Evolutionary conservation across 2,113 vertebrate species (phyloP).

Genomic region (Phasianus colchicus): DNA sequence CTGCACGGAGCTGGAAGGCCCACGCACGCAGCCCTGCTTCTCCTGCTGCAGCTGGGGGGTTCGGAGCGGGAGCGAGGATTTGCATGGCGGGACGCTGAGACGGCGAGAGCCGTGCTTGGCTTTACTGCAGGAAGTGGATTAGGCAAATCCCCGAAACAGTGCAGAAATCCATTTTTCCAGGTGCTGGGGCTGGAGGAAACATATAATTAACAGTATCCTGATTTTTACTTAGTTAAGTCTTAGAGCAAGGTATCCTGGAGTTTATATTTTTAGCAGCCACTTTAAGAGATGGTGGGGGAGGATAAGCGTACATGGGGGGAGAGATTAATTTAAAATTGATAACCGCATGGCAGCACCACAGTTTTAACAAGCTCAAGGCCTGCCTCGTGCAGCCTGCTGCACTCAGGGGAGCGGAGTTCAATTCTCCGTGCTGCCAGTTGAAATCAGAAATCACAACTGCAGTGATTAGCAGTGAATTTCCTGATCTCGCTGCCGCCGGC

Average conservation of each 20-base stretch:
- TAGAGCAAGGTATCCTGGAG: conserved; percentile 75
- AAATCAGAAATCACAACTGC: conserved; percentile 87
- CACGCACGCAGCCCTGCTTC: not conserved
- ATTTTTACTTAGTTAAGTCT: conserved; percentile 75
- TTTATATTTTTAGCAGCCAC: conserved; percentile 83
- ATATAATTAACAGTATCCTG: conserved; percentile 72
- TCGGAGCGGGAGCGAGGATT: not conserved
- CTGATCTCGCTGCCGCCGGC: conserved; percentile 76
- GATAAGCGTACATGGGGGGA: conserved; percentile 56
- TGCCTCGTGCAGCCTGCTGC: conserved; percentile 71
- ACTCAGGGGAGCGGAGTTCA: conserved; percentile 80
- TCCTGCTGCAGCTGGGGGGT: not conserved
- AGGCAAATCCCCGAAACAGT: conserved; percentile 44
- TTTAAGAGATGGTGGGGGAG: conserved; percentile 73
- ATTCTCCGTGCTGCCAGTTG: conserved; percentile 84
- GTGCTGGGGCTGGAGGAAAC: conserved; percentile 65
- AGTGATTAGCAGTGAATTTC: conserved; percentile 85
- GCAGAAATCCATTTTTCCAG: conserved; percentile 61
- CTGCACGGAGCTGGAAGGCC: no score
- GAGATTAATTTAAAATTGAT: conserved; percentile 86
- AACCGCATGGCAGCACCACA: conserved; percentile 75
- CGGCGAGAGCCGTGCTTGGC: not conserved
- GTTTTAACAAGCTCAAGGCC: conserved; percentile 82
- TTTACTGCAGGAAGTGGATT: conserved; percentile 50
- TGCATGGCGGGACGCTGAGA: not conserved